These are phyloP conservation scores for Agrotis ipsilon DNA, from an alignment of 2,888 invertebrate genomes.

Conservation along the genomic window DNA sequence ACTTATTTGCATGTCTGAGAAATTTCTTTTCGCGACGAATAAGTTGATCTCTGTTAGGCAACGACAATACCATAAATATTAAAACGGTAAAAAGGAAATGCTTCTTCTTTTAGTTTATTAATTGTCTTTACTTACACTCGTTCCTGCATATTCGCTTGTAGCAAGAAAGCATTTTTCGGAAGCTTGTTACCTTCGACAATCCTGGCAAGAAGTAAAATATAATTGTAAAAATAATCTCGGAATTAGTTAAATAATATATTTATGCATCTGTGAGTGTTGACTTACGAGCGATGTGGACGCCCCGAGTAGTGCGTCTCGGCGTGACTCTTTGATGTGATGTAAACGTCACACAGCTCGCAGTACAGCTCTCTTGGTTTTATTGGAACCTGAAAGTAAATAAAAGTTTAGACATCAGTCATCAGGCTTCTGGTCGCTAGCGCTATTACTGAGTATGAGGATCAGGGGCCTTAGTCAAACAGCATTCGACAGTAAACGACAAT, in stretches of 20 bases:
- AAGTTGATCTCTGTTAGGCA: constrained; percentile 74
- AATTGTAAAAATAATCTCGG: neutral
- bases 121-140: constrained; percentile 76
- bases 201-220: constrained; percentile 65
- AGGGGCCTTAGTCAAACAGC: no score
- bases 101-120: neutral
- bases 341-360: constrained; percentile 88
- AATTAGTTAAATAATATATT: neutral
- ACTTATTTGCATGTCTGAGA: constrained; percentile 60
- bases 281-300: constrained; percentile 86
- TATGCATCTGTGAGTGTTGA: constrained; percentile 25
- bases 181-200: constrained; percentile 82
- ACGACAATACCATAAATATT: neutral
- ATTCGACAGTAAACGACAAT: no score
- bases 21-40: constrained; percentile 82
- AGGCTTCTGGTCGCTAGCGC: neutral
- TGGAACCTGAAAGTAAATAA: constrained; percentile 70
- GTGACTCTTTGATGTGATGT: constrained; percentile 88
- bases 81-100: neutral
- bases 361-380: constrained; percentile 82
- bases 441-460: neutral
- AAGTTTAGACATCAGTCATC: neutral
- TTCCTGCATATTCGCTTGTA: constrained; percentile 73
- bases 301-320: constrained; percentile 89
- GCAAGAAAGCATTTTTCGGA: constrained; percentile 80